Base-by-base conservation (phyloP, 2,888 invertebrate genomes). In the Acrobasis repandana region DNA sequence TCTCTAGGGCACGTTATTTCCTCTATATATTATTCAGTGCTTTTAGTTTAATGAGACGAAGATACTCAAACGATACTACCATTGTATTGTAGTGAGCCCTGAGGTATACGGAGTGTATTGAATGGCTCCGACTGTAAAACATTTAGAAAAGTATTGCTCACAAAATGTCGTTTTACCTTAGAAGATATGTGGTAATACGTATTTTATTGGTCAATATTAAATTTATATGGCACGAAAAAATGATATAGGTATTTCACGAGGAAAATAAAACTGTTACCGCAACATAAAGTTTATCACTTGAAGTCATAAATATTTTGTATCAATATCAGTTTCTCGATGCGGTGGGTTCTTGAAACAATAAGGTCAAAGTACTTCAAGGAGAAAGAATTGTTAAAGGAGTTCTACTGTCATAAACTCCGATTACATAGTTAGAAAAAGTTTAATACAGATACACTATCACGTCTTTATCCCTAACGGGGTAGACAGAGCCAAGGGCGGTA, bases 241-340 rank as follows among this genome's bases (percentile, higher is more conserved):
- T 75, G 73, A 77, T 77, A 74, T 74, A 80, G 77, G 75, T 81
- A 75, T 81, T 85, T 83, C 82, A 80, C 69, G 79, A 77, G 78
- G 75, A 79, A 77, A 84, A 88, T 87, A 87, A 86, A 86, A 86
- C 82, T 87, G 85, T 88, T 87, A 85, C 87, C 84, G 87, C 83
- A 77, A 83, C 85, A 85, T 88, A 86, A 88, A 87, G 71, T 86
- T 87, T 86, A 87, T 87, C 85, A 88, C 85, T 83, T 82, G 73
- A 80, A 82, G 84, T 82, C 84, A 84, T 86, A 87, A 88, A 88
- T 87, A 87, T 86, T 85, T 83, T 83, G 83, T 82, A 81, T 78
- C 83, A 82, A 83, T 85, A 84, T 81, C 79, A 79, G 77, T 83
- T 81, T 76, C 74, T 74, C 73, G 70, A 62, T 67, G 65, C 70